Percentiles rank a stretch among this genome's conserved stretches.
These are phyloP conservation scores for Serranus cabrilla DNA, from an alignment of 2,797 vertebrate species.

Conservation along the genomic window DNA sequence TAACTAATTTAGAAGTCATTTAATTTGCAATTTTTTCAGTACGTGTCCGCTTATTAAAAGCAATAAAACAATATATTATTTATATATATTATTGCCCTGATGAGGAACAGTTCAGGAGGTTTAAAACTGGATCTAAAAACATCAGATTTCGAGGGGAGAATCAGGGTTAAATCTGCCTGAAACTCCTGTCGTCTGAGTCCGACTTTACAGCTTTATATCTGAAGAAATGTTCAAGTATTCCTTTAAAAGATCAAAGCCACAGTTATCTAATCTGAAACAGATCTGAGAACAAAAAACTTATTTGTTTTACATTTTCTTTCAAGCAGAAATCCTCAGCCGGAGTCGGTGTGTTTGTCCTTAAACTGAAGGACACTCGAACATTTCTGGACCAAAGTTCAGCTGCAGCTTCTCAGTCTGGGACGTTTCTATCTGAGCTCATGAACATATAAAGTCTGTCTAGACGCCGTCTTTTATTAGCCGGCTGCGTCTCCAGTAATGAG, in stretches of 20 bases:
- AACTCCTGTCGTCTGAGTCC: too few relatives aligned
- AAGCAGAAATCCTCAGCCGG: neutral
- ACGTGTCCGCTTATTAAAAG: too few relatives aligned
- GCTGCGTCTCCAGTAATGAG: conserved; percentile 49
- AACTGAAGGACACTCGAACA: conserved; percentile 2
- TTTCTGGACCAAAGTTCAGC: neutral
- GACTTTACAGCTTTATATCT: too few relatives aligned
- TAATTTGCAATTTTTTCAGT: too few relatives aligned
- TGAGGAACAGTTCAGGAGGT: too few relatives aligned
- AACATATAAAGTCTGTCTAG: conserved; percentile 51
- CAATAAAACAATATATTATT: too few relatives aligned
- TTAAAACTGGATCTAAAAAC: too few relatives aligned
- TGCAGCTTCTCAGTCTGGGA: neutral
- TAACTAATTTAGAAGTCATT: too few relatives aligned
- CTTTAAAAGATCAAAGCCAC: neutral
- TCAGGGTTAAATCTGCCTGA: too few relatives aligned
- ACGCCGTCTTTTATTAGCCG: conserved; percentile 60
- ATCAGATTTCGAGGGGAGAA: too few relatives aligned
- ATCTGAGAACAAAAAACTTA: conserved; percentile 1
- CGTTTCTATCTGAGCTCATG: neutral
- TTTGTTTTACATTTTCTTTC: neutral
- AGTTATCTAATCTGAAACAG: neutral
- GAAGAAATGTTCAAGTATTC: neutral
- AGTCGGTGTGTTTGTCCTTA: conserved; percentile 15
- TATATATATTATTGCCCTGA: too few relatives aligned